These are phyloP conservation scores for Poeciliopsis infans DNA, from an alignment of 2,797 vertebrate genomes.

Conservation along the genomic window DNA sequence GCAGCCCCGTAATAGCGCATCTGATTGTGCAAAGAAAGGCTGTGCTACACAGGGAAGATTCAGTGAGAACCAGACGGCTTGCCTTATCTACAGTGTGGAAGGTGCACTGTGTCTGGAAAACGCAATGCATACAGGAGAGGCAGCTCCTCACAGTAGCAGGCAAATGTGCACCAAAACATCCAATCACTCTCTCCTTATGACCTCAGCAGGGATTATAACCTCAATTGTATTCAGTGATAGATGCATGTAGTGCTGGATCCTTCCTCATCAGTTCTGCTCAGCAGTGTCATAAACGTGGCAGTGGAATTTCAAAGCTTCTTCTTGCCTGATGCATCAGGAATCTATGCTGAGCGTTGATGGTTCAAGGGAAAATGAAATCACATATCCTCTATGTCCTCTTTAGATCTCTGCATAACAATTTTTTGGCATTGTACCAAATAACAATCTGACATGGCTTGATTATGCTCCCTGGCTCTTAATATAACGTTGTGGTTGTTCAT, in stretches of 20 bases:
- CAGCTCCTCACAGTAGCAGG: constrained; percentile 35
- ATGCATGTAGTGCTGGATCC: constrained; percentile 43
- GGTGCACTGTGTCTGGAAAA: constrained; percentile 51
- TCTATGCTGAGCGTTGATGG: constrained; percentile 37
- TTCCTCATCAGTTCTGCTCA: constrained; percentile 49
- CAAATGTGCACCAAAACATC: constrained; percentile 64
- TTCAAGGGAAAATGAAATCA: constrained; percentile 25
- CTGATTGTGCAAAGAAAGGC: constrained; percentile 41
- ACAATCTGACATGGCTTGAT: constrained; percentile 38
- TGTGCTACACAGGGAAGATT: constrained; percentile 47
- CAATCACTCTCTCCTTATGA: constrained; percentile 55
- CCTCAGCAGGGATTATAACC: constrained; percentile 61
- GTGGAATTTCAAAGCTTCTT: constrained; percentile 34
- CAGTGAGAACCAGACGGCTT: constrained; percentile 37
- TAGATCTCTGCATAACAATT: constrained; percentile 4
- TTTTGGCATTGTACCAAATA: constrained; percentile 30
- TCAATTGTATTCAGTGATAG: constrained; percentile 42
- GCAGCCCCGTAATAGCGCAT: constrained; percentile 36
- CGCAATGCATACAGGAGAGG: constrained; percentile 38
- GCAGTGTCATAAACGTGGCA: constrained; percentile 27
- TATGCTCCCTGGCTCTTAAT: constrained; percentile 17
- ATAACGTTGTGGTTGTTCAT: constrained; percentile 20
- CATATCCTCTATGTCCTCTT: constrained; percentile 8
- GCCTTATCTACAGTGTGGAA: constrained; percentile 50
- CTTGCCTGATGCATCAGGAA: constrained; percentile 20